Percentiles rank a stretch among this genome's conserved stretches.
Conservation (phyloP, 2,113 vertebrate species). For the Pseudonaja textilis region DNA sequence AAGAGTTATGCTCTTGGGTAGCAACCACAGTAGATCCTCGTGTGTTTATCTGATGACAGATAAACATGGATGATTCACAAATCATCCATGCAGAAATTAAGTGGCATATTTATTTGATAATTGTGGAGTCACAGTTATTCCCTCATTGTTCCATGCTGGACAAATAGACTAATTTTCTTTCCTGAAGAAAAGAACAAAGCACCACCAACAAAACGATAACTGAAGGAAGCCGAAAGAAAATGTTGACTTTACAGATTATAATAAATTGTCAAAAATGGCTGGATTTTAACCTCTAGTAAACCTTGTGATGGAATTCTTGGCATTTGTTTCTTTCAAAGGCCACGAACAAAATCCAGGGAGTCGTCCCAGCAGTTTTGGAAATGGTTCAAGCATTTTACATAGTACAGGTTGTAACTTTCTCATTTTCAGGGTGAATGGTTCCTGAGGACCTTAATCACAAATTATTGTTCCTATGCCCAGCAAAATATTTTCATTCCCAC, state of each 20-base stretch:
- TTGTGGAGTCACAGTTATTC: neutral
- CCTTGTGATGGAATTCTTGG: slow-evolving; percentile 15
- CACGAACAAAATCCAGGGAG: slow-evolving; percentile 10
- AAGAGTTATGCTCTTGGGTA: neutral
- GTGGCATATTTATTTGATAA: neutral
- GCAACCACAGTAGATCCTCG: too few species aligned
- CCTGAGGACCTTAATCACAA: slow-evolving; percentile 11
- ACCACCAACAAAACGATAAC: neutral
- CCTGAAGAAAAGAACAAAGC: neutral
- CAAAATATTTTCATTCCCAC: slow-evolving; percentile 6
- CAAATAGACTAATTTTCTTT: neutral
- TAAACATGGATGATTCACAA: neutral
- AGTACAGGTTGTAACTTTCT: slow-evolving; percentile 5
- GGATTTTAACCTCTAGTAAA: slow-evolving; percentile 1
- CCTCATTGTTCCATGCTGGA: neutral
- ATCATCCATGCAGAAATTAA: neutral
- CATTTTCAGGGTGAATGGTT: neutral
- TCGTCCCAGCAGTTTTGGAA: neutral
- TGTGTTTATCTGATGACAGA: neutral
- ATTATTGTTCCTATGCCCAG: neutral
- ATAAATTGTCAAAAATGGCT: slow-evolving; percentile 15
- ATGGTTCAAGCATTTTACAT: neutral
- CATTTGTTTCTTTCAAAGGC: neutral
- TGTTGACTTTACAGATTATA: neutral
- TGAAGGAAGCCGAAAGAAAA: neutral